Base-by-base conservation (phyloP, 2,888 invertebrate genomes). In the Polydrusus tereticollis region DNA sequence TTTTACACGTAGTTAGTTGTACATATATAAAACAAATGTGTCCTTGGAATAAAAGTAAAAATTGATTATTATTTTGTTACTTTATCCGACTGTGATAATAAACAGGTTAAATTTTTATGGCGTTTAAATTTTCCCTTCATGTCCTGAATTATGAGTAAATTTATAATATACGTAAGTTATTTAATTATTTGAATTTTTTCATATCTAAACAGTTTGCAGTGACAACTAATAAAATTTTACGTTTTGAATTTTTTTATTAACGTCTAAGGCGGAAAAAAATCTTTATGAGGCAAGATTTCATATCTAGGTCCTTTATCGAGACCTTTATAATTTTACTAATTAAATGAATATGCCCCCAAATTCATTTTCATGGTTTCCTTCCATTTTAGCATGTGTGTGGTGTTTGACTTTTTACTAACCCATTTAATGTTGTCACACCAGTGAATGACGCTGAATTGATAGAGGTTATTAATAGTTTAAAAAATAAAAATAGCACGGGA, bases 51-150 rank as follows among this genome's bases (percentile, higher is more conserved):
- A n/a, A 10, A 52, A 52, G 26, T 33, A 47, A 65, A 33, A 66
- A 71, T 77, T 75, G 75, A 72, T 77, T 73, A 73, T 76, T 71
- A 71, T 77, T 78, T 77, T 80, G 77, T 78, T 77, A 78, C 75
- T 74, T 75, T 78, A 77, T 80, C 82, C 79, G 80, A 80, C 83
- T 83, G 83, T 83, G 83, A 83, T 83, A 83, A 83, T 81, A 81
- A 81, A 81, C 77, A 73, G 64, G 72, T 73, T 75, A 18, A 47
- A 62, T 45, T 33, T 41, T 38, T 29, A 18, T 33, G 21, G 47
- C 52, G 52, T 65, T 65, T 52, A 16, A 10, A 38, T 65, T 65
- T 45, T 14, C 36, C 38, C 21, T 26, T 23, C 23, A 10, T 8
- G 14, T 14, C 21, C 21, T 38, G 21, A 18, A 33, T 29, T 29